Evolutionary conservation across 2,797 vertebrate species (phyloP).

Genomic region (Characodon lateralis): DNA sequence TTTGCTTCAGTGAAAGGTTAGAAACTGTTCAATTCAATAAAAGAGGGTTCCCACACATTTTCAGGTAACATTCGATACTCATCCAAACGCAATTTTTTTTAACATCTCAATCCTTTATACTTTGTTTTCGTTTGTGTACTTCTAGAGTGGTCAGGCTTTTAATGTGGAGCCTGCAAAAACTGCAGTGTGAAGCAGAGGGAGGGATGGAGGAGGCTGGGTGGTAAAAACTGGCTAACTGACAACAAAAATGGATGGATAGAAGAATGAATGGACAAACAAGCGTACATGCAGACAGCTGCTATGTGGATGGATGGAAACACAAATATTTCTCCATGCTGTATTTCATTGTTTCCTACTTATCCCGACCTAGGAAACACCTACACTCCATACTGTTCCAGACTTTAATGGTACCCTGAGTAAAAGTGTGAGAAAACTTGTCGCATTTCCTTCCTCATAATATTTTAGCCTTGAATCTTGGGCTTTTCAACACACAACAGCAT

Average conservation of each 20-base stretch:
- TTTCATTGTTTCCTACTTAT: background rate
- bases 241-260: background rate
- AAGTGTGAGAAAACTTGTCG: background rate
- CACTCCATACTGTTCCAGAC: background rate
- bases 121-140: background rate
- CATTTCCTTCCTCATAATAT: background rate
- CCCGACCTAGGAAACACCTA: no score
- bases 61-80: no score
- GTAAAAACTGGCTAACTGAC: background rate
- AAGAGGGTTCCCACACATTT: no score
- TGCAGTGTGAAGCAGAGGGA: background rate
- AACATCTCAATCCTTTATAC: no score
- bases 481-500: conserved; percentile 29
- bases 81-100: no score
- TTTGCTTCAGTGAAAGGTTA: no score
- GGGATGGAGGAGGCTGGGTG: background rate
- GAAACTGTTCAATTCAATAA: no score
- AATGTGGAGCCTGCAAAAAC: background rate
- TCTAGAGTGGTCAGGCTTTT: background rate
- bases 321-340: background rate
- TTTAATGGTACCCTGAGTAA: background rate
- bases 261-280: background rate
- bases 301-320: no score
- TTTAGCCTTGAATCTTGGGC: conserved; percentile 19
- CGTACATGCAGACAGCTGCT: background rate